Evolutionary conservation across 92 coral and sea anemone species (phyloP).

Genomic region (Epizoanthus stellaris): DNA sequence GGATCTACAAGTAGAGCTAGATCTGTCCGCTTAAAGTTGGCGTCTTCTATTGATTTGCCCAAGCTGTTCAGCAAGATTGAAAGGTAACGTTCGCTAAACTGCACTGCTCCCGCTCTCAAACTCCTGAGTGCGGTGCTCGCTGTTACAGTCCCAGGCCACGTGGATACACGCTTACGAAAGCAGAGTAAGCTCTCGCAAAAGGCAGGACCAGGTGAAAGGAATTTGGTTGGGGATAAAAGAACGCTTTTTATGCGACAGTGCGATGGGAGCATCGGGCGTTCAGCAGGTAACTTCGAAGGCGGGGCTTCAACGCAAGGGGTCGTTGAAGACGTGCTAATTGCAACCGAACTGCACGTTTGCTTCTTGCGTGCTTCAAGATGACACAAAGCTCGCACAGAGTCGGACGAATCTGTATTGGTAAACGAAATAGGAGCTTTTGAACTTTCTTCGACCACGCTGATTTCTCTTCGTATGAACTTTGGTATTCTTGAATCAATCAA

Average conservation of each 20-base stretch:
- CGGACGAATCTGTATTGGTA: not conserved
- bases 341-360: not conserved
- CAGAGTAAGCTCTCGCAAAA: conserved; percentile 1
- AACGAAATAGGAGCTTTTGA: not conserved
- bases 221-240: conserved; percentile 1
- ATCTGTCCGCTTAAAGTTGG: not conserved
- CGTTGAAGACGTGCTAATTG: not conserved
- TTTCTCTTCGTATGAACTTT: not conserved
- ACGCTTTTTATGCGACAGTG: not conserved
- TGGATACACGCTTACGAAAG: conserved; percentile 32
- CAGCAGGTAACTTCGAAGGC: not conserved
- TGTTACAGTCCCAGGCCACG: conserved; percentile 27
- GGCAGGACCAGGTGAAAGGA: not conserved
- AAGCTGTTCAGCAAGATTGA: conserved; percentile 2
- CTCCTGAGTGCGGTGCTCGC: not conserved
- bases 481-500: not conserved
- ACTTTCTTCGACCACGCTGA: not conserved
- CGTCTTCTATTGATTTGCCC: not conserved
- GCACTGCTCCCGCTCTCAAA: not conserved
- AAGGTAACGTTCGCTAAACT: not conserved
- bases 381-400: too few species aligned
- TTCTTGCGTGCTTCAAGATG: not conserved
- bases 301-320: not conserved
- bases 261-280: not conserved
- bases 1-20: conserved; percentile 24